phyloP scores from a whole-genome alignment of 2,888 invertebrate species.

The Apotomis betuletana region DNA sequence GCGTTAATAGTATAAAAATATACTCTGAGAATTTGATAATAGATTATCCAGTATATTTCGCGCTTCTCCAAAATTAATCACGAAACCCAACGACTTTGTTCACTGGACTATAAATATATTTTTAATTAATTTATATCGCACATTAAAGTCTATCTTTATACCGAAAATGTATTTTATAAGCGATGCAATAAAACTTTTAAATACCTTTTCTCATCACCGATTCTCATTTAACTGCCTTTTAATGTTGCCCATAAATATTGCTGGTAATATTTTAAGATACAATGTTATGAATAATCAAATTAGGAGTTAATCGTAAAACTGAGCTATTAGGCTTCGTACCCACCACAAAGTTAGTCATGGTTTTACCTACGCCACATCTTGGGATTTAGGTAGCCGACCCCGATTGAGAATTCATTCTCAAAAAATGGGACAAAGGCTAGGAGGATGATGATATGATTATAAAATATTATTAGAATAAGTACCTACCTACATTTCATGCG shows the following conservation, averaged over 20 bases:
- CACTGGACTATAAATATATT: background rate
- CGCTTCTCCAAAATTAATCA: too few species aligned
- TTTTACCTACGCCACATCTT: too few species aligned
- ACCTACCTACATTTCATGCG: too few species aligned
- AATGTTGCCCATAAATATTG: slow-evolving; percentile 60
- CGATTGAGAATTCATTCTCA: too few species aligned
- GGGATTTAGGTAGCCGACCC: too few species aligned
- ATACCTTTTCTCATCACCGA: slow-evolving; percentile 51
- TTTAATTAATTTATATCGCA: slow-evolving; percentile 32
- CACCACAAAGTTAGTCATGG: slow-evolving; percentile 47
- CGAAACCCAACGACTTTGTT: background rate
- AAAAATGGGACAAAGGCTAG: too few species aligned
- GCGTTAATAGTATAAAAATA: too few species aligned
- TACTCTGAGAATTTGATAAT: too few species aligned
- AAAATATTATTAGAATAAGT: too few species aligned
- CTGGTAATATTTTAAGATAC: slow-evolving; percentile 54
- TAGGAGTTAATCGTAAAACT: slow-evolving; percentile 61
- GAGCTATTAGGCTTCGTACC: slow-evolving; percentile 48
- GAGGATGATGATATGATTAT: too few species aligned
- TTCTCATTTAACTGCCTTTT: slow-evolving; percentile 56
- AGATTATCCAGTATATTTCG: too few species aligned
- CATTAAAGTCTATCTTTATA: slow-evolving; percentile 57
- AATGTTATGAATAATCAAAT: slow-evolving; percentile 60
- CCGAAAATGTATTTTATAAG: slow-evolving; percentile 38
- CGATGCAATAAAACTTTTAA: slow-evolving; percentile 57